These are phyloP conservation scores for Metaphire vulgaris DNA, from an alignment of 1,140 invertebrate species.

Conservation along the genomic window DNA sequence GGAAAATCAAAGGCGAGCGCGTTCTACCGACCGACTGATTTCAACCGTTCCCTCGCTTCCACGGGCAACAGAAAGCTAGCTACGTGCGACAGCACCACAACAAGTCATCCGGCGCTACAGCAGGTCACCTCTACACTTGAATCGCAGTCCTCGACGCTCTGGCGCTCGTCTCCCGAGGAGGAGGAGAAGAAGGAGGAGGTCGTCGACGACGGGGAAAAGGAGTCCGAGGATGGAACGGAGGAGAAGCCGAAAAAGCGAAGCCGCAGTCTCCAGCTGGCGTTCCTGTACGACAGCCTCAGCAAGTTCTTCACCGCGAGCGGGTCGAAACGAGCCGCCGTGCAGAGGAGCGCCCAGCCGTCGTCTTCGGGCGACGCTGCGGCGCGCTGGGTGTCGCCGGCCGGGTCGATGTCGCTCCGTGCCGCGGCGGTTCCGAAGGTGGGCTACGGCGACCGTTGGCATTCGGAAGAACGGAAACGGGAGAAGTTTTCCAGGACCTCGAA, in stretches of 20 bases:
- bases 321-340: background rate
- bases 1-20: background rate
- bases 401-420: too few relatives aligned
- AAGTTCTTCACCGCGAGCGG: constrained; percentile 12
- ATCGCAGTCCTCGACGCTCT: too few relatives aligned
- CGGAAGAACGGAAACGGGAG: too few relatives aligned
- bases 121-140: too few relatives aligned
- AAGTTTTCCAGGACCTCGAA: too few relatives aligned
- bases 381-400: too few relatives aligned
- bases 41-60: background rate
- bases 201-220: background rate
- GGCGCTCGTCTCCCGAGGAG: too few relatives aligned
- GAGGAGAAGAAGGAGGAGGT: too few relatives aligned
- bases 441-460: too few relatives aligned
- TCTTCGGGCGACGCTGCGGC: background rate
- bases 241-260: constrained; percentile 5
- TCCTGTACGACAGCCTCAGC: constrained; percentile 13
- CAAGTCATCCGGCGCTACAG: too few relatives aligned
- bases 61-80: background rate
- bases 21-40: background rate
- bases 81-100: background rate
- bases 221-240: background rate
- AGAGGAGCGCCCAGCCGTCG: background rate
- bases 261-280: constrained; percentile 13
- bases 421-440: too few relatives aligned